A percentile compares a stretch with the other conserved stretches of the same genome.
phyloP scores from a whole-genome alignment of 2,113 vertebrate genomes.

The Carassius auratus region DNA sequence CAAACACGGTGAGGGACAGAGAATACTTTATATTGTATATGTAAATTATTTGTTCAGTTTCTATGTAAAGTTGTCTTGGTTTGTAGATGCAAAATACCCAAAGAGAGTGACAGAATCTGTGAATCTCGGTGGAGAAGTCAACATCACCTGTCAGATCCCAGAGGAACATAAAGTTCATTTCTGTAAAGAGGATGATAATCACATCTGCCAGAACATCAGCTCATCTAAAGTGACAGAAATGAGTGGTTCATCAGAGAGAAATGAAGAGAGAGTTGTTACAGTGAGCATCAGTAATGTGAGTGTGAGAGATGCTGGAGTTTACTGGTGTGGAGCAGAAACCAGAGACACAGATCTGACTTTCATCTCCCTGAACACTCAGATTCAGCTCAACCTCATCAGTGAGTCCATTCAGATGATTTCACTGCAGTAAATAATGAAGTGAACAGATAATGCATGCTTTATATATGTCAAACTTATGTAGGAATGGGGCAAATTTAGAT shows the following conservation, averaged over 20 bases:
- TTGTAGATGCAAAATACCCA: neutral
- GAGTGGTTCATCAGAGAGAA: conserved; percentile 4
- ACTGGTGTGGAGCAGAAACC: conserved; percentile 51
- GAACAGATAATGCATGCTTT: too few relatives aligned
- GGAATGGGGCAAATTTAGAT: too few relatives aligned
- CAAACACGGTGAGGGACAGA: neutral
- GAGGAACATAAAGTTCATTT: neutral
- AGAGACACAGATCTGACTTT: neutral
- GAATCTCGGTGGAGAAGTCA: neutral
- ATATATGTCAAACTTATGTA: too few relatives aligned
- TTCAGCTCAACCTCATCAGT: conserved; percentile 48
- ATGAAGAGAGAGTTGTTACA: conserved; percentile 41
- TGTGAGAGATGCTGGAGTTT: conserved; percentile 43
- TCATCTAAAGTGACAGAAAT: neutral
- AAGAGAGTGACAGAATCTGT: neutral
- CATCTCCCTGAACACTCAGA: conserved; percentile 31
- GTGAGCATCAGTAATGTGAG: conserved; percentile 48
- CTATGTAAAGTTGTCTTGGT: neutral
- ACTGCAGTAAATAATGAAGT: too few relatives aligned
- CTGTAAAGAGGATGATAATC: conserved; percentile 35
- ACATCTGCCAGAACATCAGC: conserved; percentile 13
- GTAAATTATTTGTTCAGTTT: too few relatives aligned
- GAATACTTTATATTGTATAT: too few relatives aligned
- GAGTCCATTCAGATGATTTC: conserved; percentile 26
- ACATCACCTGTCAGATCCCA: conserved; percentile 49